These are phyloP conservation scores for Sialia sialis DNA, from an alignment of 2,113 vertebrate species.

Conservation along the genomic window DNA sequence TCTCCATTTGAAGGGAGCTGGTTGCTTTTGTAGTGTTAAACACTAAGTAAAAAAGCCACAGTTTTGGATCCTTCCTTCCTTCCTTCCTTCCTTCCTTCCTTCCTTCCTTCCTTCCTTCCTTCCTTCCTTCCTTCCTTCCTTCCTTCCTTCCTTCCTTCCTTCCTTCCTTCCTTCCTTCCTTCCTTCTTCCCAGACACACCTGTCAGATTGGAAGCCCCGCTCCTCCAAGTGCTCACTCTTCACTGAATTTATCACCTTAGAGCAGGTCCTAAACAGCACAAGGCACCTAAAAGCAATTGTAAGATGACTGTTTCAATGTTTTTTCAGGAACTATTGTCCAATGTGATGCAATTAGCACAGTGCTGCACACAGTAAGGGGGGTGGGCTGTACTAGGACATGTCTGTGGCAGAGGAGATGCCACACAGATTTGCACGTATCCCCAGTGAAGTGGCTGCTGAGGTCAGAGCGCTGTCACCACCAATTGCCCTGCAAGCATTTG, in stretches of 20 bases:
- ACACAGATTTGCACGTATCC: neutral
- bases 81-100: too few relatives aligned
- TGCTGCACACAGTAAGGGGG: fast-evolving
- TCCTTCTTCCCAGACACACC: fast-evolving
- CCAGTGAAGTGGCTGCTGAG: neutral
- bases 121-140: too few relatives aligned
- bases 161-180: fast-evolving
- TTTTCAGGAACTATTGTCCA: neutral
- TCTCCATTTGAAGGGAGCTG: neutral
- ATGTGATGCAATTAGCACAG: neutral
- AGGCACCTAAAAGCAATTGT: neutral
- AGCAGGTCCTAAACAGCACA: neutral
- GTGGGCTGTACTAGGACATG: neutral
- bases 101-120: neutral
- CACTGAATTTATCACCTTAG: neutral
- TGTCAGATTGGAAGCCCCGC: neutral
- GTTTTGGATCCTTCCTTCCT: neutral
- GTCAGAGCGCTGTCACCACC: neutral
- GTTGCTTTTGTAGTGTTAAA: neutral
- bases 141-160: neutral
- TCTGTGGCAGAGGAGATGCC: neutral
- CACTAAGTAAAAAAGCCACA: neutral
- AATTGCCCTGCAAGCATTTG: neutral
- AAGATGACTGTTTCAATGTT: neutral
- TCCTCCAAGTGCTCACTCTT: neutral